phyloP scores from a whole-genome alignment of 2,113 vertebrate genomes.

The Indicator indicator region DNA sequence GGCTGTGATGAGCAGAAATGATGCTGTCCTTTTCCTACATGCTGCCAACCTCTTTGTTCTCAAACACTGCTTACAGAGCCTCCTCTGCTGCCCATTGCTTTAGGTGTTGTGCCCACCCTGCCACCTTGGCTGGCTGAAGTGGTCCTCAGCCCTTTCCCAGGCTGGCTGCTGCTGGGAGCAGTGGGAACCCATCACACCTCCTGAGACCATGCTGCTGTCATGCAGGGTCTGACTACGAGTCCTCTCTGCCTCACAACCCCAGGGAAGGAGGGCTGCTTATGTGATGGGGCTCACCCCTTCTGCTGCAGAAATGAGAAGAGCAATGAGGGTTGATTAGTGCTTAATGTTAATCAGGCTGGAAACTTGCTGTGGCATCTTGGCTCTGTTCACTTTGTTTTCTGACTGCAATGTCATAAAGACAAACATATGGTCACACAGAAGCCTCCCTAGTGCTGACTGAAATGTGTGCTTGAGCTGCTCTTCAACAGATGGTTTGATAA shows the following conservation, averaged over 20 bases:
- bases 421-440: background rate
- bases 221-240: rapidly evolving
- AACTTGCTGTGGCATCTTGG: background rate
- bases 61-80: background rate
- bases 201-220: rapidly evolving
- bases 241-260: background rate
- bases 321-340: background rate
- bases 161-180: background rate
- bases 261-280: background rate
- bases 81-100: background rate
- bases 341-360: background rate
- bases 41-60: background rate
- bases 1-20: background rate
- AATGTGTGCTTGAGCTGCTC: slow-evolving; percentile 21
- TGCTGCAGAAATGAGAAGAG: background rate
- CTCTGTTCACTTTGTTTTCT: slow-evolving; percentile 33
- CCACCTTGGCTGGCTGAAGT: background rate
- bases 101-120: background rate
- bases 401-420: background rate
- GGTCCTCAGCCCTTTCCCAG: background rate
- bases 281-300: background rate
- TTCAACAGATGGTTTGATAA: background rate
- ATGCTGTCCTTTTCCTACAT: background rate
- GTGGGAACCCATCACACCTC: rapidly evolving
- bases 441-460: background rate